Conservation (phyloP, 2,888 invertebrate species). For the Myopa tessellatipennis region DNA sequence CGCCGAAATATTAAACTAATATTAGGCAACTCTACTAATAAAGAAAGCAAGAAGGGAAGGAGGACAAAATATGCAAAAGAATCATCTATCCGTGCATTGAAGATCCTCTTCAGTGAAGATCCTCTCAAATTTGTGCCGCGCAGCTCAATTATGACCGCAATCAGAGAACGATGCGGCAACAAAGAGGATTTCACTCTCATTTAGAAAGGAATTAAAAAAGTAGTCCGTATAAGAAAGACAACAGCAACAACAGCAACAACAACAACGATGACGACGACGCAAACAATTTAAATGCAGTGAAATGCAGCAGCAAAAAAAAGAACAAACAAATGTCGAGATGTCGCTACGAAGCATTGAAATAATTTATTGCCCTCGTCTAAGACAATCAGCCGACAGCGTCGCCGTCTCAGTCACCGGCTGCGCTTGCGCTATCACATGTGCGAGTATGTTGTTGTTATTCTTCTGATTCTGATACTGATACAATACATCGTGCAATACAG, state of each 20-base stretch:
- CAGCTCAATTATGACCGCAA: conserved; percentile 55
- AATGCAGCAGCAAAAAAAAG: not conserved
- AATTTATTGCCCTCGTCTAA: conserved; percentile 64
- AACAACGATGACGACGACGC: conserved; percentile 34
- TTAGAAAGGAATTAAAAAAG: conserved; percentile 52
- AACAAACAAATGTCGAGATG: conserved; percentile 52
- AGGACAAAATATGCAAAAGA: conserved; percentile 17
- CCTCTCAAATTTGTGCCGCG: conserved; percentile 57
- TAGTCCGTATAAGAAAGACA: conserved; percentile 31
- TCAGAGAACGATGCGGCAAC: not conserved
- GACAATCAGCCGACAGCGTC: conserved; percentile 48
- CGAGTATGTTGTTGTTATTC: not conserved
- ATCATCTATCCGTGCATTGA: not conserved
- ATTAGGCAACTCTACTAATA: not conserved
- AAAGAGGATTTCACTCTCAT: conserved; percentile 53
- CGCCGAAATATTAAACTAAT: not conserved
- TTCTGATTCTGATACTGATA: not conserved
- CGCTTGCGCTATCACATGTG: not conserved
- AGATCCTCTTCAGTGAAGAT: not conserved
- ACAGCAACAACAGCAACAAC: conserved; percentile 34
- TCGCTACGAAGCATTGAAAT: conserved; percentile 58
- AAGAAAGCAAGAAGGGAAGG: not conserved
- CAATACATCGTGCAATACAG: not conserved
- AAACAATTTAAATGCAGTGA: conserved; percentile 41
- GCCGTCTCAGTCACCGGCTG: conserved; percentile 4